A percentile compares a stretch with the other conserved stretches of the same genome.
Evolutionary conservation across 2,888 invertebrate species (phyloP).

Genomic region (Epistrophella euchroma): DNA sequence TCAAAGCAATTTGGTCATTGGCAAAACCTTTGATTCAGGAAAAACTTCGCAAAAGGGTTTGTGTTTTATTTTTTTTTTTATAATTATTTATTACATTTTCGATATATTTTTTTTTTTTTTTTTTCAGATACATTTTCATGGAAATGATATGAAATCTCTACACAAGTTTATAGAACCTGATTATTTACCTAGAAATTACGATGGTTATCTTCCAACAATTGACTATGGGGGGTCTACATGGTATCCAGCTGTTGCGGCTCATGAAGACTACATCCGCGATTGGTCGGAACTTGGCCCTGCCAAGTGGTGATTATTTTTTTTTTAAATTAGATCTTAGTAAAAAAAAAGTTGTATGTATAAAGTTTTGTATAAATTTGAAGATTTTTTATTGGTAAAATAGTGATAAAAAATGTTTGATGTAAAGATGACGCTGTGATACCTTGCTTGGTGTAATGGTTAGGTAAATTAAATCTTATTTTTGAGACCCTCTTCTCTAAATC

Average conservation of each 20-base stretch:
- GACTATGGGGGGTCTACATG: conserved; percentile 91
- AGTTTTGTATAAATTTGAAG: background rate
- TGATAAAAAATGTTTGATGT: too few relatives aligned
- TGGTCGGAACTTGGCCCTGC: conserved; percentile 89
- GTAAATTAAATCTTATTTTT: too few relatives aligned
- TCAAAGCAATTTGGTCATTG: conserved; percentile 92
- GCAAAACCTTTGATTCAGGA: conserved; percentile 93
- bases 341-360: background rate
- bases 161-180: conserved; percentile 89
- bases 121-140: conserved; percentile 91
- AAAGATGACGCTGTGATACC: too few relatives aligned
- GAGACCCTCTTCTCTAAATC: too few relatives aligned
- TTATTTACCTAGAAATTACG: conserved; percentile 90
- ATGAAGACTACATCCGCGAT: conserved; percentile 87
- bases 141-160: conserved; percentile 90
- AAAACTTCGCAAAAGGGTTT: conserved; percentile 90
- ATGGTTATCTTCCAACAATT: conserved; percentile 89
- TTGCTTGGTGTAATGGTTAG: too few relatives aligned
- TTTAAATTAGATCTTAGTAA: background rate
- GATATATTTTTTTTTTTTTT: background rate
- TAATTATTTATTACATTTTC: too few relatives aligned
- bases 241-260: conserved; percentile 88
- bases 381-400: too few relatives aligned
- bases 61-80: background rate
- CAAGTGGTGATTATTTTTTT: conserved; percentile 81